A percentile compares a stretch with the other conserved stretches of the same genome.
These are phyloP conservation scores for Xylocopa sonorina DNA, from an alignment of 1,140 invertebrate species.

Conservation along the genomic window DNA sequence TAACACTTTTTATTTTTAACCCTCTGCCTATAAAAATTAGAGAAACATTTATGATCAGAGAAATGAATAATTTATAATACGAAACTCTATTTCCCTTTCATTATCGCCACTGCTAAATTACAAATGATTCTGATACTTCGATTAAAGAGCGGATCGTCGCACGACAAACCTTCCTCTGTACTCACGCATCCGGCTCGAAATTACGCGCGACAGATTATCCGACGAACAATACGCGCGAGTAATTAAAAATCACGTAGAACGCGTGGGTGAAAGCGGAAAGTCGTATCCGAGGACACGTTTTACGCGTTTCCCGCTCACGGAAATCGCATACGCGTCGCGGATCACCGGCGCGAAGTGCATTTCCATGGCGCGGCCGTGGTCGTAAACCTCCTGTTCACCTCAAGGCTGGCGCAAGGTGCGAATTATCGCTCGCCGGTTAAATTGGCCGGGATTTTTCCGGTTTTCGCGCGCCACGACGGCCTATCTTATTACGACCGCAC, in stretches of 20 bases:
- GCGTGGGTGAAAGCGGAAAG: not conserved
- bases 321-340: constrained; percentile 22
- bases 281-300: not conserved
- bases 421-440: constrained; percentile 52
- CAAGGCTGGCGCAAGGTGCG: constrained; percentile 45
- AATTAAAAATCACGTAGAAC: constrained; percentile 14
- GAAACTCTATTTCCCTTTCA: too few species aligned
- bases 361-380: constrained; percentile 9
- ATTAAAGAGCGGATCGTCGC: too few species aligned
- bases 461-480: constrained; percentile 7
- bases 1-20: too few species aligned
- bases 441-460: constrained; percentile 46
- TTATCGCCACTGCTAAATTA: too few species aligned
- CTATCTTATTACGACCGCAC: constrained; percentile 43
- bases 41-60: too few species aligned
- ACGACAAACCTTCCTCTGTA: not conserved
- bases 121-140: too few species aligned
- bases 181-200: too few species aligned
- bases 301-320: constrained; percentile 47
- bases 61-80: too few species aligned
- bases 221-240: too few species aligned
- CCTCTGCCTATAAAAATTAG: too few species aligned
- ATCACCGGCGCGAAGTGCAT: constrained; percentile 30
- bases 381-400: constrained; percentile 47
- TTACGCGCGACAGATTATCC: too few species aligned